Percentiles rank a stretch among this genome's conserved stretches.
Evolutionary conservation across 1,140 invertebrate genomes (phyloP).

Genomic region (Halesus radiatus): DNA sequence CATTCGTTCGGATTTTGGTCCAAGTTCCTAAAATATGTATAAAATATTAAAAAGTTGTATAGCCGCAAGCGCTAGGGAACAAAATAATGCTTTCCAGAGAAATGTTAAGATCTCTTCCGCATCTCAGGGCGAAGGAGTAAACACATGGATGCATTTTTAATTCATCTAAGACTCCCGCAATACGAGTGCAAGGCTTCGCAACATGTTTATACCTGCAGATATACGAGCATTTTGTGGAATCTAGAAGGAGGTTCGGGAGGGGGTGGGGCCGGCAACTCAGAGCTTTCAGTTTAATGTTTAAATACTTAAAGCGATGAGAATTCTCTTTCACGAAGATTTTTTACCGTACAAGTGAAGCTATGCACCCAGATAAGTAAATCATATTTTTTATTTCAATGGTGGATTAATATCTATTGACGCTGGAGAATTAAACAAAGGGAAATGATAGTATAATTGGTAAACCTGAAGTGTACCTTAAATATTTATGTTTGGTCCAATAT

Average conservation of each 20-base stretch:
- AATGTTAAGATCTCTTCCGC: neutral
- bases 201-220: neutral
- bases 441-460: no score
- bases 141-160: conserved; percentile 57
- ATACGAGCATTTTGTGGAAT: neutral
- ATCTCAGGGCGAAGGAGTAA: conserved; percentile 16
- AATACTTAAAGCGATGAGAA: conserved; percentile 25
- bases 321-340: conserved; percentile 1
- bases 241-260: neutral
- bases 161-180: conserved; percentile 37
- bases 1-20: no score
- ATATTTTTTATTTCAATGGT: no score
- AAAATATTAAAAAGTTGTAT: neutral
- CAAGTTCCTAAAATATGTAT: neutral
- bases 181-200: neutral
- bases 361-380: no score
- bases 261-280: neutral
- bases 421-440: no score
- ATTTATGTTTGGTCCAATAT: no score
- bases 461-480: no score
- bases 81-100: neutral
- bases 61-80: neutral
- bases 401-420: no score
- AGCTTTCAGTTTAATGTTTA: conserved; percentile 35
- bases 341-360: neutral